Percentiles rank a stretch among this genome's conserved stretches.
These are phyloP conservation scores for Dynastes tityus DNA, from an alignment of 2,888 invertebrate genomes.

Conservation along the genomic window DNA sequence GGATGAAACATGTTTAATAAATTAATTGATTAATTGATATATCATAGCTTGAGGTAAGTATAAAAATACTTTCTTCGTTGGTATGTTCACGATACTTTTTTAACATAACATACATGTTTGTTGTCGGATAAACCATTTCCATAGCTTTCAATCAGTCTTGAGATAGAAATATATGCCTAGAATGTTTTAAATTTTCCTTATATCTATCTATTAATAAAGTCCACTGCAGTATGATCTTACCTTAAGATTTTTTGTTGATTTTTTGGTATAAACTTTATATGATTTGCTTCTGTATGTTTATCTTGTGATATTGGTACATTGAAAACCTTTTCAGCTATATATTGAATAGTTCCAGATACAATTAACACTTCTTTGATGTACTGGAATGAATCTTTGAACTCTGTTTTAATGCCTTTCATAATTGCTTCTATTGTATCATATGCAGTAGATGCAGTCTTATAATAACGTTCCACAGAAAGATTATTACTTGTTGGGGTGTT, in stretches of 20 bases:
- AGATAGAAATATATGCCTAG: constrained; percentile 72
- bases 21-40: constrained; percentile 60
- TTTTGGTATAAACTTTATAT: constrained; percentile 60
- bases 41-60: constrained; percentile 61
- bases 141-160: constrained; percentile 70
- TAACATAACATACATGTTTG: constrained; percentile 73
- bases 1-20: constrained; percentile 50
- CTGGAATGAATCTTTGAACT: constrained; percentile 59
- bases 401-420: constrained; percentile 61
- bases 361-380: constrained; percentile 62
- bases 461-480: constrained; percentile 62
- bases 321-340: constrained; percentile 63
- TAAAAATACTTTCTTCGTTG: constrained; percentile 71
- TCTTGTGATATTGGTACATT: constrained; percentile 58
- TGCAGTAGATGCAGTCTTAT: constrained; percentile 61
- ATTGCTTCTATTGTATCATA: constrained; percentile 63
- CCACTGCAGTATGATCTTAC: constrained; percentile 55
- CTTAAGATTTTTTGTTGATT: constrained; percentile 63
- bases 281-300: constrained; percentile 64
- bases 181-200: constrained; percentile 58
- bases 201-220: not conserved
- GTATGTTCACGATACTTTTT: constrained; percentile 70
- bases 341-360: constrained; percentile 63
- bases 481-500: constrained; percentile 52
- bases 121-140: constrained; percentile 69